Base-by-base conservation (phyloP, 37 sponge, comb jelly and placozoan species). In the Axinella damicornis region DNA sequence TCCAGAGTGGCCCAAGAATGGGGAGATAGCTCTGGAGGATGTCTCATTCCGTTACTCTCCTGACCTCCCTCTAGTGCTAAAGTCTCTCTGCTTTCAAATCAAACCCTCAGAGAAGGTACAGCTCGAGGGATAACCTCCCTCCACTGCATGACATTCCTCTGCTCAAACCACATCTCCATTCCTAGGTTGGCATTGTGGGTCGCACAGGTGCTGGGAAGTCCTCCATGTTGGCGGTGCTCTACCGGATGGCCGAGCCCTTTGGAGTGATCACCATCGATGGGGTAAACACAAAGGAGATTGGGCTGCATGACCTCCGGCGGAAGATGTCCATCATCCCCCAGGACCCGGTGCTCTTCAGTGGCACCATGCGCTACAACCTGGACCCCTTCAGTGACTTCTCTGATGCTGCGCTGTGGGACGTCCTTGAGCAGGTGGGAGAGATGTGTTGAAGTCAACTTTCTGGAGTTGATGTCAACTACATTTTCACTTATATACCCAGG, bases 141-240 rank as follows among this genome's bases (percentile, higher is more conserved):
- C 46, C 9, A 46, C 46, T 46, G 46, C 9, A 9, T 46, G 46
- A 9, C 9, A 46, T 46, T 4, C 46, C 9, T 46, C 46, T 46
- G 46, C 46, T 46, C 46, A 46, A 46, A 46, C 46, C 46, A 46
- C 46, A 46, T 9, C 9, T 46, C n/a, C 18, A 35, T 37, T 25
- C 19, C 5, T 58, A 94, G 95, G 69, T 97, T 73, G 97, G 97
- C 27, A 92, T 97, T 73, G 93, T 97, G 1, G 98, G 98, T 34
- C 76, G 98, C 0, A 97, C 98, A 65, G 98, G 98, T 38, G 98
- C 98, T 73, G 98, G 98, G 52, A 97, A 97, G 64, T 94, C 95
- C 21, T 97, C 98, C 0, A 73, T 97, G 19, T 77, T 89, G 39
- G 71, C 92, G 53, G 88, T 94, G 2, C 85, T 97, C 36, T 97